phyloP scores from a whole-genome alignment of 2,113 vertebrate genomes.

The Tretioscincus oriximinensis region DNA sequence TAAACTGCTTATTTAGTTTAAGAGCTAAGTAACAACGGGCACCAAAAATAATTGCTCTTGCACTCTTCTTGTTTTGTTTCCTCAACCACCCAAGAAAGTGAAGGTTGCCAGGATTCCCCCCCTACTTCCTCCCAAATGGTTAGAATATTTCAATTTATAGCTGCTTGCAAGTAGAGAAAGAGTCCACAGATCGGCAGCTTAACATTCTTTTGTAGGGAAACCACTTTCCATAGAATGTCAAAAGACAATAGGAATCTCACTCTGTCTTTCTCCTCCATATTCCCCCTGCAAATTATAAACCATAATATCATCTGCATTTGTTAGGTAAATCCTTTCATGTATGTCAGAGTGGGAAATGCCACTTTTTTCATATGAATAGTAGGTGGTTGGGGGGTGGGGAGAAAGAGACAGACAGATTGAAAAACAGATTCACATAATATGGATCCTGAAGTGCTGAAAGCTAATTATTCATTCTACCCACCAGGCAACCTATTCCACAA shows the following conservation, averaged over 20 bases:
- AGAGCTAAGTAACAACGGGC: constrained; percentile 24
- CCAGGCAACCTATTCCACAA: constrained; percentile 38
- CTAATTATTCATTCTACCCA: constrained; percentile 44
- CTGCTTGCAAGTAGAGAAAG: constrained; percentile 15
- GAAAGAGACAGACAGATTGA: not conserved
- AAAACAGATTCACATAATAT: constrained; percentile 2
- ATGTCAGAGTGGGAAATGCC: not conserved
- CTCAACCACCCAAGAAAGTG: not conserved
- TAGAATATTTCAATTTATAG: constrained; percentile 10
- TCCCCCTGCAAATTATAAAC: not conserved
- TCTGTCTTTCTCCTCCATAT: not conserved
- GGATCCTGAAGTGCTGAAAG: constrained; percentile 47
- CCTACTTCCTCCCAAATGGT: not conserved
- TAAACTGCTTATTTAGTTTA: constrained; percentile 47
- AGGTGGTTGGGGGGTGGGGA: not conserved
- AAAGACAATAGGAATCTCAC: constrained; percentile 46
- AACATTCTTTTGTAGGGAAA: constrained; percentile 59
- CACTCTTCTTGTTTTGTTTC: not conserved
- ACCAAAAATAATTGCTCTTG: constrained; percentile 23
- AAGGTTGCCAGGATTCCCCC: not conserved
- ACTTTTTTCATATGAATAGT: constrained; percentile 37
- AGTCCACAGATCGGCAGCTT: constrained; percentile 56
- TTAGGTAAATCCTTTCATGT: constrained; percentile 26
- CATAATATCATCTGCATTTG: constrained; percentile 40
- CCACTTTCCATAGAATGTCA: constrained; percentile 53